phyloP scores from a whole-genome alignment of 2,888 invertebrate species.

The Liodrosophila aerea region DNA sequence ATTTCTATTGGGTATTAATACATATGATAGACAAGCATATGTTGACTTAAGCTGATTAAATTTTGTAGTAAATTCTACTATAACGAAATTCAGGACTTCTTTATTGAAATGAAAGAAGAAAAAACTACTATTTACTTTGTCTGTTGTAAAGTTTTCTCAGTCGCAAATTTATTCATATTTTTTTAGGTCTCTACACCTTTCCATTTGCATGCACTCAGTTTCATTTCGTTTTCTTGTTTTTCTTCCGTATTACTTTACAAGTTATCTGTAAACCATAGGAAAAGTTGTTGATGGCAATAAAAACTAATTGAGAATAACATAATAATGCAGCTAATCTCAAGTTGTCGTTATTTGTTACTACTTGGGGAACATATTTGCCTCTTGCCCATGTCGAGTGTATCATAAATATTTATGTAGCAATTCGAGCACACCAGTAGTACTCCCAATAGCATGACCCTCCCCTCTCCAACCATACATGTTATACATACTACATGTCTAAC shows the following conservation, averaged over 20 bases:
- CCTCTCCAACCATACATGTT: too few relatives aligned
- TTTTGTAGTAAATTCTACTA: too few relatives aligned
- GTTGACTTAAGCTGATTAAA: too few relatives aligned
- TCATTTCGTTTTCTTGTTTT: slow-evolving; percentile 6
- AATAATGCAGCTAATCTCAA: slow-evolving; percentile 32
- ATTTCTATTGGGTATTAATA: too few relatives aligned
- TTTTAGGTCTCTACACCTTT: too few relatives aligned
- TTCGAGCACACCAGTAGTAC: slow-evolving; percentile 45
- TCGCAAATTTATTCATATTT: slow-evolving; percentile 1
- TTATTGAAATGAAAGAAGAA: too few relatives aligned
- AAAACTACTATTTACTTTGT: slow-evolving; percentile 2
- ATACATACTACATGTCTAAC: slow-evolving; percentile 23
- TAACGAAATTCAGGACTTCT: too few relatives aligned
- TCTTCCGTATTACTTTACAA: background rate
- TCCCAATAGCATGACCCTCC: slow-evolving; percentile 5
- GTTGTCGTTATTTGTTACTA: slow-evolving; percentile 19
- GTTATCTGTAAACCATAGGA: slow-evolving; percentile 1
- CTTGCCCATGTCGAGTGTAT: slow-evolving; percentile 1
- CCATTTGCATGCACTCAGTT: slow-evolving; percentile 16
- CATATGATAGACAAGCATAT: too few relatives aligned
- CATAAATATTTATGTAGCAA: slow-evolving; percentile 66
- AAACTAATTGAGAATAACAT: slow-evolving; percentile 46
- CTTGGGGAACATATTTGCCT: slow-evolving; percentile 2
- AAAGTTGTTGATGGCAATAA: slow-evolving; percentile 21
- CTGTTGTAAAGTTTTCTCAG: background rate